Evolutionary conservation across 1,140 invertebrate genomes (phyloP), one percentile per base, ranked within the genome.

Genomic region (Theocolax elegans): DNA sequence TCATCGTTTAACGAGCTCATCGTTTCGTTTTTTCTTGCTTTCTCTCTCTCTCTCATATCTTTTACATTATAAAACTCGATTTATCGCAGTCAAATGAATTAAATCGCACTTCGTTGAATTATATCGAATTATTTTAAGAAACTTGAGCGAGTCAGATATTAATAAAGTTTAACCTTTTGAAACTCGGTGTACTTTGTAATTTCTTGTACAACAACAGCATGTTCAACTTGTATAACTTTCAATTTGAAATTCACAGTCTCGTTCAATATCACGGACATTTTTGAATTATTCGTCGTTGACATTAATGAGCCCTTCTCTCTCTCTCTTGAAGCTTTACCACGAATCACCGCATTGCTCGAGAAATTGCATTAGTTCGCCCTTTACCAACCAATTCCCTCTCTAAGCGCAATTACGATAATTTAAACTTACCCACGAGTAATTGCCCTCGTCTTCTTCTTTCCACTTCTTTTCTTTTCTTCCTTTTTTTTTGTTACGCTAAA

Each of bases 231-330:
- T n/a, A n/a, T n/a, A n/a, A n/a, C n/a, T n/a, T 48, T 63, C 27
- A 27, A 63, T 49, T 63, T 63, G 49, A 63, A 63, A 63, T 63
- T 63, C 44, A 63, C n/a, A n/a, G n/a, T n/a, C n/a, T n/a, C n/a
- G n/a, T n/a, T n/a, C n/a, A 44, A 17, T 6, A 35, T 10, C 42
- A 17, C 17, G n/a, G n/a, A n/a, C n/a, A n/a, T 25, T 53, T 65
- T 13, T 65, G 17, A 53, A 65, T 65, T 65, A 53, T 65, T 65
- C 42, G 46, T 13, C 17, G 48, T 25, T 13, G 42, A 59, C 15
- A 23, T 53, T 71, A 68, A 64, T 19, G 29, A 59, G 23, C 48
- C 19, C 63, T 53, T 48, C 44, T 46, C n/a, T 44, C 9, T 35
- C 35, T 27, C 35, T 15, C 15, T 13, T 15, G n/a, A n/a, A n/a